Evolutionary conservation across 2,888 invertebrate species (phyloP).

Genomic region (Eumacrocentrus americanus): DNA sequence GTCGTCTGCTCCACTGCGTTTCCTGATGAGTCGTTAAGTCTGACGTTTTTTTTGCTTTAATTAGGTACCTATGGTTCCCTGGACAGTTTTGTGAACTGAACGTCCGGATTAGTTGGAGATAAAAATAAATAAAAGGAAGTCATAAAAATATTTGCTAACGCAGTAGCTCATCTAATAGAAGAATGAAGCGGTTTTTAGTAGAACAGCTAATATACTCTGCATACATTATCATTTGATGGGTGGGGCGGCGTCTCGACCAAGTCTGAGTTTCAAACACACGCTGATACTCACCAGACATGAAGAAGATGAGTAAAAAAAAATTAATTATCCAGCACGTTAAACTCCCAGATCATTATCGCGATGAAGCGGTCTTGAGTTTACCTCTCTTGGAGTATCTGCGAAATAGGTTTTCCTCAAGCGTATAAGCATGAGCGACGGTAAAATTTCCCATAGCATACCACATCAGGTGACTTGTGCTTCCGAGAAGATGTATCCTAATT

Average conservation of each 20-base stretch:
- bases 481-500: background rate
- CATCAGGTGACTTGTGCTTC: background rate
- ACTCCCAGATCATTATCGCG: background rate
- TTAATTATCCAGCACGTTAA: background rate
- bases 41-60: too few species aligned
- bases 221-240: too few species aligned
- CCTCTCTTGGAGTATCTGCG: background rate
- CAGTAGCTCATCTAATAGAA: too few species aligned
- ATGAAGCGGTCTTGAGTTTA: background rate
- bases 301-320: background rate
- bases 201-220: too few species aligned
- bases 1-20: background rate
- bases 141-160: too few species aligned
- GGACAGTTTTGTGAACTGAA: too few species aligned
- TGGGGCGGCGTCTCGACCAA: background rate
- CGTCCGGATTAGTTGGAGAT: too few species aligned
- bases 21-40: background rate
- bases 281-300: background rate
- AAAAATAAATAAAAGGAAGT: too few species aligned
- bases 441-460: background rate
- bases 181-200: too few species aligned
- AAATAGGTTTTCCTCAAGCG: background rate
- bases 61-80: too few species aligned
- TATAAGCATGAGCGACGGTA: too few species aligned
- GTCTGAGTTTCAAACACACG: background rate